Percentiles rank a stretch among this genome's conserved stretches.
Conservation (phyloP, 2,113 vertebrate genomes). For the Scytalopus superciliaris region DNA sequence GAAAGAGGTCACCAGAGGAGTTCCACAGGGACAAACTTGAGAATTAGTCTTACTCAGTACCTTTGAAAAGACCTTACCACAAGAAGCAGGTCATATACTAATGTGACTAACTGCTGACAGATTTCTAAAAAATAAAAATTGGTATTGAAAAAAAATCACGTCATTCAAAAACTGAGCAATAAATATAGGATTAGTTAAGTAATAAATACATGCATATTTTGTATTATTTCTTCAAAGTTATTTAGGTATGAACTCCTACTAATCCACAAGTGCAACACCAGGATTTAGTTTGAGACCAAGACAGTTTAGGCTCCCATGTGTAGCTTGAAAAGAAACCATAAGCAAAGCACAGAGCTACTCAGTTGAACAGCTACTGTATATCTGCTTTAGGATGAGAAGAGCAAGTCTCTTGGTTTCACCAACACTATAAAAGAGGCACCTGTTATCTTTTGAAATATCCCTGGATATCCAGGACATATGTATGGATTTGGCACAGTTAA, state of each 20-base stretch:
- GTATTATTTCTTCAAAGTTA: background rate
- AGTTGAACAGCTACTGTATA: background rate
- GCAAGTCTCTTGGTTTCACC: background rate
- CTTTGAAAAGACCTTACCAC: conserved; percentile 14
- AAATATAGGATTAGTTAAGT: background rate
- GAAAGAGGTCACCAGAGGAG: background rate
- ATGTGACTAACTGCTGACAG: background rate
- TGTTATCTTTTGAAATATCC: background rate
- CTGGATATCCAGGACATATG: background rate
- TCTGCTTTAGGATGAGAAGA: background rate
- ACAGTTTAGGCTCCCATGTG: background rate
- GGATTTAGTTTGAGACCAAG: background rate
- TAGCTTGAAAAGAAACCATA: background rate
- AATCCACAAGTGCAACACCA: background rate
- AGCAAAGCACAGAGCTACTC: background rate
- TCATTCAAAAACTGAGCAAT: background rate
- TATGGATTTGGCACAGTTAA: background rate
- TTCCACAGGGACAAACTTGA: background rate
- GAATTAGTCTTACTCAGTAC: background rate
- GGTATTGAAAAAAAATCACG: background rate
- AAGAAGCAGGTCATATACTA: background rate
- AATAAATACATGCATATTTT: background rate
- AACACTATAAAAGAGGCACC: background rate
- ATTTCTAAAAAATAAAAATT: background rate
- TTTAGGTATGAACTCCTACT: background rate